phyloP scores from a whole-genome alignment of 2,113 vertebrate genomes.

The Toxotes chatareus region DNA sequence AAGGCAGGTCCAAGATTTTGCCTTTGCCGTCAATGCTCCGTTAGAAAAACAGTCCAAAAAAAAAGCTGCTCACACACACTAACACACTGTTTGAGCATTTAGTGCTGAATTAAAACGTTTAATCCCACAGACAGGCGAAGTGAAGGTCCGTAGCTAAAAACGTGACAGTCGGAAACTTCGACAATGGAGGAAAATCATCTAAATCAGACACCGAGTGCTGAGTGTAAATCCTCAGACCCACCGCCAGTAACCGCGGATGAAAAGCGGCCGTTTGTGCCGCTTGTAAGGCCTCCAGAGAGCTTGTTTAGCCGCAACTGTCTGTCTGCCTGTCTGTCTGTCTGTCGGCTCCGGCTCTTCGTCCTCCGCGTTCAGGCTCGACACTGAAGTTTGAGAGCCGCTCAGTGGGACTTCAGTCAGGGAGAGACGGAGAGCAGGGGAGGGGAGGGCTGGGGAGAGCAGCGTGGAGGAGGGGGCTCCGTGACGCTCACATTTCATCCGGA shows the following conservation, averaged over 20 bases:
- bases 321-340: conserved; percentile 1
- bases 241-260: neutral
- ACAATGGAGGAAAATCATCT: conserved; percentile 29
- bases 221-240: conserved; percentile 42
- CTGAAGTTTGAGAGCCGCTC: conserved; percentile 75
- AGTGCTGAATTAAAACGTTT: conserved; percentile 18
- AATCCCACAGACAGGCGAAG: conserved; percentile 36
- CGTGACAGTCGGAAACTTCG: conserved; percentile 68
- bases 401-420: conserved; percentile 65
- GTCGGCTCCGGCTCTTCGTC: conserved; percentile 52
- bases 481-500: conserved; percentile 75
- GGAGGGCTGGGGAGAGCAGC: conserved; percentile 15
- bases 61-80: neutral
- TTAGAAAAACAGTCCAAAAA: neutral
- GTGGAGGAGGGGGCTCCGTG: conserved; percentile 52
- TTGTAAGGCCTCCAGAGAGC: conserved; percentile 13
- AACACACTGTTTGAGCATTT: neutral
- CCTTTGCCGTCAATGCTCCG: conserved; percentile 33
- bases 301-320: neutral
- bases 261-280: neutral
- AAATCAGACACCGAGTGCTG: conserved; percentile 18
- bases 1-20: conserved; percentile 34
- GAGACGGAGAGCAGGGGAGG: conserved; percentile 43
- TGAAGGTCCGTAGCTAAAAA: conserved; percentile 41
- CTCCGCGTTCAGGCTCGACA: conserved; percentile 67